phyloP scores from a whole-genome alignment of 2,113 vertebrate species.

The Alligator sinensis region DNA sequence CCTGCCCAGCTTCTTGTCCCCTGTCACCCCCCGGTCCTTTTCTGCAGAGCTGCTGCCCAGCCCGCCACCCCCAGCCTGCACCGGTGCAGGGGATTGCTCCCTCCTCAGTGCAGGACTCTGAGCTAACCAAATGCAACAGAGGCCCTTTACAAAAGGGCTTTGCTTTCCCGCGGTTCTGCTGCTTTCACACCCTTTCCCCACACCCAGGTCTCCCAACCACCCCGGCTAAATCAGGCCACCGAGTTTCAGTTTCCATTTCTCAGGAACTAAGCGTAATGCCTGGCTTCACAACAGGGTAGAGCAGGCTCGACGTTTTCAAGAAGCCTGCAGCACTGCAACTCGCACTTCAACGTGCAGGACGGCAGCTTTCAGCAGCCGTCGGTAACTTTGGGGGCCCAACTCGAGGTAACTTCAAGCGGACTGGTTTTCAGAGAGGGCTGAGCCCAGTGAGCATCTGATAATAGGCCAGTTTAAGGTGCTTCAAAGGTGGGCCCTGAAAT shows the following conservation, averaged over 20 bases:
- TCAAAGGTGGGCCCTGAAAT: neutral
- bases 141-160: neutral
- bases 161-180: neutral
- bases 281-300: constrained; percentile 23
- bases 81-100: too few relatives aligned
- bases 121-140: neutral
- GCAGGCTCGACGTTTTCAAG: neutral
- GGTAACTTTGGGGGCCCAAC: neutral
- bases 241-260: neutral
- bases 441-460: neutral
- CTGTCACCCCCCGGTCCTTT: too few relatives aligned
- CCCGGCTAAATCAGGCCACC: neutral
- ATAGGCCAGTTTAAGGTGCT: neutral
- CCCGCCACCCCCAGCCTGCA: too few relatives aligned
- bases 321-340: neutral
- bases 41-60: too few relatives aligned
- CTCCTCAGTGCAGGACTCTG: neutral
- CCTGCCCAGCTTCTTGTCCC: too few relatives aligned
- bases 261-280: neutral
- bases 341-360: neutral
- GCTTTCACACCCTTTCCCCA: neutral
- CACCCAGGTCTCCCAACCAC: neutral
- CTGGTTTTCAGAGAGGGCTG: neutral
- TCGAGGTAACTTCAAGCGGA: neutral
- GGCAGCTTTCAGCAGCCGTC: neutral